A percentile compares a stretch with the other conserved stretches of the same genome.
Conservation (phyloP, 1,140 invertebrate genomes). For the Drosophila leontia region DNA sequence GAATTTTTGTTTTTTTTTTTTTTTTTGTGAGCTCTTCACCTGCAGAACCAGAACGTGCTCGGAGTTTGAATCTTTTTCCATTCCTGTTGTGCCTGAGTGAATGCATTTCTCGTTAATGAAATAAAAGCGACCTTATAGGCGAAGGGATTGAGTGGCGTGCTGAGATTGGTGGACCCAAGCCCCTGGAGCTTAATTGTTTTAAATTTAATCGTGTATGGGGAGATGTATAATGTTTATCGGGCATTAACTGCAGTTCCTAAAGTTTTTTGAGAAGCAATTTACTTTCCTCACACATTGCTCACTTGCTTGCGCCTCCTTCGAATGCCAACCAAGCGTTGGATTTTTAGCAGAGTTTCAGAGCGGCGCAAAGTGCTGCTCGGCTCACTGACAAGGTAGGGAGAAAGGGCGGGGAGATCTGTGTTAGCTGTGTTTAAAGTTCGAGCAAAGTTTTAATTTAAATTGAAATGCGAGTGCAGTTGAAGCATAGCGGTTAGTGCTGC, state of each 20-base stretch:
- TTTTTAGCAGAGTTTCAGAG: slow-evolving; percentile 50
- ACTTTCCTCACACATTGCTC: slow-evolving; percentile 28
- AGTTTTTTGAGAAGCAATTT: slow-evolving; percentile 52
- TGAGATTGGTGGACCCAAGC: slow-evolving; percentile 40
- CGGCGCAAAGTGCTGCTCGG: slow-evolving; percentile 35
- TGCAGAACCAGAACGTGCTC: slow-evolving; percentile 45
- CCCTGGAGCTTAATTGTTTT: slow-evolving; percentile 55
- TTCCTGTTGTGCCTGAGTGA: background rate
- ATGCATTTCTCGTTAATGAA: slow-evolving; percentile 47
- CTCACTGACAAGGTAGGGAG: background rate
- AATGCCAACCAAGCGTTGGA: slow-evolving; percentile 60
- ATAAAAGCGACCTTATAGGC: slow-evolving; percentile 40
- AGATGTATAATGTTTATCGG: slow-evolving; percentile 50
- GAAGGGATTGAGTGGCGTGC: slow-evolving; percentile 7
- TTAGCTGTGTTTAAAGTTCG: slow-evolving; percentile 69
- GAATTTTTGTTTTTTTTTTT: slow-evolving; percentile 7
- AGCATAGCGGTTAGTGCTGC: slow-evolving; percentile 36
- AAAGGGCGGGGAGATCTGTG: background rate
- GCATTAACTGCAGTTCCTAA: slow-evolving; percentile 41
- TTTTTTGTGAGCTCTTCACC: background rate
- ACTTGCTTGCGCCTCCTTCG: slow-evolving; percentile 65
- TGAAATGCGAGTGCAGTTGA: slow-evolving; percentile 64
- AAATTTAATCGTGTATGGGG: slow-evolving; percentile 29
- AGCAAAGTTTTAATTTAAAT: slow-evolving; percentile 76
- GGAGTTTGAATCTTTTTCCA: slow-evolving; percentile 25